Evolutionary conservation across 2,888 invertebrate species (phyloP), one percentile per base, ranked within the genome.

Genomic region (Icerya purchasi): DNA sequence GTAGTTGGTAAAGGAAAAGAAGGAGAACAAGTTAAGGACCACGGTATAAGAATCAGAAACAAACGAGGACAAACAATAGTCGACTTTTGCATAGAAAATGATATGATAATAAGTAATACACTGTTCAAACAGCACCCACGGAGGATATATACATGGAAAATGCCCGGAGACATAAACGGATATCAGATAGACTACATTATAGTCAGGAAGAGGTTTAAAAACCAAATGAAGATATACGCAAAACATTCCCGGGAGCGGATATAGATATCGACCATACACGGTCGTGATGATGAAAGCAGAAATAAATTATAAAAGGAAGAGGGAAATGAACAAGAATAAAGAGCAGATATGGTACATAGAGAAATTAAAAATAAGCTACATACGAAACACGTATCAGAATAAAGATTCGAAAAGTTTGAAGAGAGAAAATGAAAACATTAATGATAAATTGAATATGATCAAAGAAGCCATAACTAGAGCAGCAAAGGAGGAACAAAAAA

Each of bases 221-320:
- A 36, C 36, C 36, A 36, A 36, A 61, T 50, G 20, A 14, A 14
- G 23, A 25, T 63, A 21, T n/a, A n/a, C 20, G 59, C 50, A 24
- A 51, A 53, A 57, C 14, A 61, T 50, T 19, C 58, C 50, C 23
- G 36, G 2, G 22, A 53, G 20, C 14, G 36, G 36, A 36, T 36
- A 36, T 36, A 36, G 36, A 14, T 36, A 36, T 5, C 36, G 23
- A 10, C 53, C 25, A 18, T 20, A 55, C 51, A 53, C 22, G 18
- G 50, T 21, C 18, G 22, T 14, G 3, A 25, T 2, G 19, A 58
- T 18, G 22, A 19, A 24, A 21, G 23, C 22, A 54, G 21, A 20
- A 22, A 14, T 21, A 50, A 54, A 25, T 8, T 56, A 20, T 51
- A 54, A 18, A n/a, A 14, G 22, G 25, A 20, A 14, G 18, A 56